phyloP scores from a whole-genome alignment of 1,140 invertebrate genomes.

The Geopemphigus sp. region DNA sequence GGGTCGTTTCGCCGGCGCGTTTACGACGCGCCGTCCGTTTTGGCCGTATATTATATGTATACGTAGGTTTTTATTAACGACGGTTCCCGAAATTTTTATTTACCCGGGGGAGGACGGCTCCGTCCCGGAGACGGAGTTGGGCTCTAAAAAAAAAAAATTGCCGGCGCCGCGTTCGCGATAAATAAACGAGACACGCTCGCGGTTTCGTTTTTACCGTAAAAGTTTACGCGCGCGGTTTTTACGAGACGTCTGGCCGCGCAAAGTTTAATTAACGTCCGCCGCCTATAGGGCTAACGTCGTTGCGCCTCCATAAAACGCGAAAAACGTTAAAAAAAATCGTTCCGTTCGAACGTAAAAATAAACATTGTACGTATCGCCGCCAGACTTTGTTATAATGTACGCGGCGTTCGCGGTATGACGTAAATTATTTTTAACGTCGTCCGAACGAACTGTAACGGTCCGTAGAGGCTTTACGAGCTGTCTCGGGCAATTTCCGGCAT shows the following conservation, averaged over 20 bases:
- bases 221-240: constrained; percentile 9
- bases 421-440: constrained; percentile 5
- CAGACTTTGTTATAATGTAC: too few species aligned
- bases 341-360: not conserved
- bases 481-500: not conserved
- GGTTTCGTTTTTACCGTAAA: constrained; percentile 13
- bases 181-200: not conserved
- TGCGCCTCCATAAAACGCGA: constrained; percentile 17
- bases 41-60: too few species aligned
- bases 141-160: constrained; percentile 13
- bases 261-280: constrained; percentile 11
- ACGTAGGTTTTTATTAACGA: too few species aligned
- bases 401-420: too few species aligned
- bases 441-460: not conserved
- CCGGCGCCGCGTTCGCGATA: not conserved
- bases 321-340: constrained; percentile 22
- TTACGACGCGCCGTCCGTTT: too few species aligned
- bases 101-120: too few species aligned
- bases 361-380: not conserved
- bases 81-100: not conserved
- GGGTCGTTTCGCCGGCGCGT: too few species aligned
- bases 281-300: constrained; percentile 24
- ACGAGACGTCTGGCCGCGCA: constrained; percentile 20
- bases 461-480: not conserved
- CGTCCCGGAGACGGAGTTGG: too few species aligned